Evolutionary conservation across 2,888 invertebrate genomes (phyloP), one percentile per base, ranked within the genome.

Genomic region (Cotesia congregata): DNA sequence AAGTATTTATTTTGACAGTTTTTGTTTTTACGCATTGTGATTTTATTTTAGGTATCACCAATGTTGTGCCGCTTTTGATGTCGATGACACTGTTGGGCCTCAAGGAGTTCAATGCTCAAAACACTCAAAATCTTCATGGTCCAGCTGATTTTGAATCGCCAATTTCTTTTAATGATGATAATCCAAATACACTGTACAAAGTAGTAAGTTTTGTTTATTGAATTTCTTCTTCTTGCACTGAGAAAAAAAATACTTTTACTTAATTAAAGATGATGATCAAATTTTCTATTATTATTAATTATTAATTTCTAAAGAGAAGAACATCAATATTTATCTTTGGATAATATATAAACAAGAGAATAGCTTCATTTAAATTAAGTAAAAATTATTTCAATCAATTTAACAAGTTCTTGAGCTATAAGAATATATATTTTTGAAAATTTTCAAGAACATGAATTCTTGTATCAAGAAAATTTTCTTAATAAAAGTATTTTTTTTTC

Each of bases 31-130:
- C 12, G 70, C 15, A 41, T 69, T 17, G 50, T 41, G 50, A 6
- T 17, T 20, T 65, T 39, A 73, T 38, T 64, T 30, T 82, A 90
- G 90, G 86, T 75, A 87, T 89, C 85, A 83, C 84, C 77, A 86
- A 83, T 77, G 79, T 88, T 50, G 79, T 88, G 75, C 90, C 89
- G 75, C 89, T 89, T 88, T 79, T 90, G 73, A 77, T 90, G 77
- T 89, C 90, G 5, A 88, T 90, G 88, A 89, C 88, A 75, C 82
- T 90, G n/a, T 79, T 90, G 39, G 87, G 88, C 50, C 82, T 85
- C 12, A 86, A 83, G 68, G 83, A 86, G 72, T 83, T 86, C 69
- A 83, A 84, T 3, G 83, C 82, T 69, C 85, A 87, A 39, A 77
- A 62, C 64, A 70, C 69, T 60, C 71, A 71, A 40, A 77, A 79